Evolutionary conservation across 2,113 vertebrate genomes (phyloP), one percentile per base, ranked within the genome.

Genomic region (Poeciliopsis prolifica): DNA sequence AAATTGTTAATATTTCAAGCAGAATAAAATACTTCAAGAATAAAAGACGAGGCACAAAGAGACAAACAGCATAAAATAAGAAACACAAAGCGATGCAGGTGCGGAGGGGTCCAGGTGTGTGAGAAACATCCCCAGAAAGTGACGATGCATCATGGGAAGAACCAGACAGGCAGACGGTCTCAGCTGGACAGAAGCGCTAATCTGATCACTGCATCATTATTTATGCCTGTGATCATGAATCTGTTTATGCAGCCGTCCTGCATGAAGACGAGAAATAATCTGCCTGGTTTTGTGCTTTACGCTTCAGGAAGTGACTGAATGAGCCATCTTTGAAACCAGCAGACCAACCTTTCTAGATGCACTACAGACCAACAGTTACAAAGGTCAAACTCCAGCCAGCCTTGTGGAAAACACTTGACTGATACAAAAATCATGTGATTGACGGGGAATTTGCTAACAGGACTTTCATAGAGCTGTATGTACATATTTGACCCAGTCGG

Each of bases 171-270:
- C 54, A 35, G 65, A 17, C 14, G 73, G 63, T 33, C 79, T 77
- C 79, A 87, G 85, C 82, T 87, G 82, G 72, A 71, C 11, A 33
- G 0, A 61, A 33, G 0, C 1, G 1, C 76, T 87, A 79, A 87
- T 74, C 37, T 13, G 67, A 84, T 77, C 26, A 70, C 5, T 15
- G 48, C n/a, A 2, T 31, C 29, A 40, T 61, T 37, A 74, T 51
- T 66, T n/a, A 54, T 66, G 37, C n/a, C 29, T 40, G 17, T 19
- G 13, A 66, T 68, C 74, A 33, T 68, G 30, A 33, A 68, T 48
- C 29, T 68, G 40, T 35, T 68, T 7, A 58, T 30, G 13, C 14
- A 26, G 26, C 12, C 33, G 24, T n/a, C 10, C 13, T 65, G 14
- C 1, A 22, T 37, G 60, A 33, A 58, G 51, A 58, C 22, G 10